phyloP scores from a whole-genome alignment of 2,888 invertebrate species.

The Chelonus formosanus region DNA sequence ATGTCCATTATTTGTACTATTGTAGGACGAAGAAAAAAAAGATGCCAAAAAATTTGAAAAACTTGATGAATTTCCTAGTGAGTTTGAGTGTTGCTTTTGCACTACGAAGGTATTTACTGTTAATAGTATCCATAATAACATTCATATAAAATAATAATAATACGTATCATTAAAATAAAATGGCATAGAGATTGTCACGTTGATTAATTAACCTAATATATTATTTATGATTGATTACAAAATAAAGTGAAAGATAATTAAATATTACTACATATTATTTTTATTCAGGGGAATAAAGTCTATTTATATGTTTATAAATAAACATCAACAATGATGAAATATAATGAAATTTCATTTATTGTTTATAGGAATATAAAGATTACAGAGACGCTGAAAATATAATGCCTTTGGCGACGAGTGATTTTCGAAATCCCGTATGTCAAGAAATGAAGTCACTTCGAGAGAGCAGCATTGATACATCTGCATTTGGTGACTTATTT shows the following conservation, averaged over 20 bases:
- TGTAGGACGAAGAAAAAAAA: constrained; percentile 73
- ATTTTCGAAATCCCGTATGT: constrained; percentile 83
- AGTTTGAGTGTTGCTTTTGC: constrained; percentile 98
- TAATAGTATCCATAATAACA: not conserved
- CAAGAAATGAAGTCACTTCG: constrained; percentile 79
- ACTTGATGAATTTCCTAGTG: constrained; percentile 91
- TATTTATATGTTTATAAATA: no score
- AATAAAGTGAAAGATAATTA: no score
- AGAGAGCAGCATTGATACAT: constrained; percentile 67
- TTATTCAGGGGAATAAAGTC: no score
- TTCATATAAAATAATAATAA: no score
- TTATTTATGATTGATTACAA: no score
- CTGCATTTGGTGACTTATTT: constrained; percentile 48
- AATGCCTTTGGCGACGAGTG: constrained; percentile 86
- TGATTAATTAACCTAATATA: no score
- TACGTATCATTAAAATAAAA: no score
- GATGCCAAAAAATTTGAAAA: constrained; percentile 72
- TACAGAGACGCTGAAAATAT: constrained; percentile 90
- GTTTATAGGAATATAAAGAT: constrained; percentile 84
- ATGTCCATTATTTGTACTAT: constrained; percentile 51
- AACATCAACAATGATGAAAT: no score
- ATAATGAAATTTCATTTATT: constrained; percentile 36
- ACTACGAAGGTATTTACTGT: constrained; percentile 84
- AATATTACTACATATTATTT: no score
- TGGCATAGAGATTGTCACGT: no score